Conservation (phyloP, 2,888 invertebrate genomes). For the Drosophila mettleri region DNA sequence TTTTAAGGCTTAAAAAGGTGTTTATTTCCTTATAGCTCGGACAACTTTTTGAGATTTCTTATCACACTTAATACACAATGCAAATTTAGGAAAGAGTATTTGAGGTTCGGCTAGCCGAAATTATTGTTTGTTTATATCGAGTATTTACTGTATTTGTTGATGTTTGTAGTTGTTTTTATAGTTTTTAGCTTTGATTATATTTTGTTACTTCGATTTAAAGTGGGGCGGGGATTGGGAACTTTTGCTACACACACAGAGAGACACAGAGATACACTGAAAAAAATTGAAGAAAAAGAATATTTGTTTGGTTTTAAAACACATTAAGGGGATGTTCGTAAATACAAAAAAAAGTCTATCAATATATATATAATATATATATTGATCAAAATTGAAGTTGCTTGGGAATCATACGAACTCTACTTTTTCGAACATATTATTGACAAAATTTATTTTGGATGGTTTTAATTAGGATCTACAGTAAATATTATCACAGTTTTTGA, state of each 20-base stretch:
- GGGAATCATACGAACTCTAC: neutral
- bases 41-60: neutral
- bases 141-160: conserved; percentile 17
- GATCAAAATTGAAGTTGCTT: neutral
- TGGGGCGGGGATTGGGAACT: conserved; percentile 58
- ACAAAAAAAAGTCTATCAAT: conserved; percentile 2
- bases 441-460: conserved; percentile 13
- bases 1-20: no score
- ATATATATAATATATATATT: neutral
- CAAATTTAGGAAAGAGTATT: conserved; percentile 20
- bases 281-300: conserved; percentile 73
- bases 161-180: neutral
- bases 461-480: neutral
- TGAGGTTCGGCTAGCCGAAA: conserved; percentile 41
- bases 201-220: conserved; percentile 15
- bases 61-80: no score
- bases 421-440: neutral
- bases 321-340: conserved; percentile 51
- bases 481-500: neutral
- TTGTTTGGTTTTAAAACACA: conserved; percentile 61
- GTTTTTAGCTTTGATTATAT: conserved; percentile 14
- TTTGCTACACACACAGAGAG: conserved; percentile 71
- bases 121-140: neutral
- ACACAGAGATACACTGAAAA: conserved; percentile 80
- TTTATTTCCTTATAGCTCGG: neutral